A percentile compares a stretch with the other conserved stretches of the same genome.
These are phyloP conservation scores for Lophius americanus DNA, from an alignment of 2,797 vertebrate species.

Conservation along the genomic window DNA sequence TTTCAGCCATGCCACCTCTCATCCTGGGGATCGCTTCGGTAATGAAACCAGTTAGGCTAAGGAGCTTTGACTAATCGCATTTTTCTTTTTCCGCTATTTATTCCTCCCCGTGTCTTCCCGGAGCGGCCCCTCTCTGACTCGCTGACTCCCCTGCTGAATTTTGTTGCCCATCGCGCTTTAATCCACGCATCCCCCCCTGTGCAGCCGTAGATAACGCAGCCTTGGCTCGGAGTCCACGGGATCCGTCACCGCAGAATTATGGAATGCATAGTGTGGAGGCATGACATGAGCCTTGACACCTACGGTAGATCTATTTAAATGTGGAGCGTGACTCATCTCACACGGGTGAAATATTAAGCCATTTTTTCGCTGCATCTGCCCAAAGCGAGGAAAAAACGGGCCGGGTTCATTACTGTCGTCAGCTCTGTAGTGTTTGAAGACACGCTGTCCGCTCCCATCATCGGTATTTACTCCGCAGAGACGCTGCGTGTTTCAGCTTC, in stretches of 20 bases:
- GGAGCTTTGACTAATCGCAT: conserved; percentile 64
- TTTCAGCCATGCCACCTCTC: conserved; percentile 44
- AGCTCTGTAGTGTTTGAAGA: conserved; percentile 22
- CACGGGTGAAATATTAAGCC: conserved; percentile 23
- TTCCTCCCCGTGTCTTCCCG: conserved; percentile 18
- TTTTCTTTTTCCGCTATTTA: conserved; percentile 32
- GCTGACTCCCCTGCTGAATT: conserved; percentile 23
- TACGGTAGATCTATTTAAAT: conserved; percentile 44
- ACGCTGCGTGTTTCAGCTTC: conserved; percentile 18
- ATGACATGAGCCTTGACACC: conserved; percentile 59
- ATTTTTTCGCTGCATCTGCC: conserved; percentile 35
- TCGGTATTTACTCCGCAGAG: conserved; percentile 38
- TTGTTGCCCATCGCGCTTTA: conserved; percentile 58
- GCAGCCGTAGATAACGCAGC: conserved; percentile 63
- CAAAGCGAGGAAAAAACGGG: conserved; percentile 42
- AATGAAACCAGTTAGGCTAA: conserved; percentile 64
- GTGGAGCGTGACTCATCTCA: conserved; percentile 32
- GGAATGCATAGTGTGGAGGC: conserved; percentile 46
- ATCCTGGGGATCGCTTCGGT: conserved; percentile 40
- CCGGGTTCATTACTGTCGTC: conserved; percentile 37
- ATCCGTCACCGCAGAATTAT: conserved; percentile 57
- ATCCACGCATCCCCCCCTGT: conserved; percentile 59
- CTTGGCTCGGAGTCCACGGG: conserved; percentile 46
- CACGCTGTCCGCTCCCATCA: conserved; percentile 31
- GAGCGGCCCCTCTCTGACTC: conserved; percentile 1